Percentiles rank a stretch among this genome's conserved stretches.
Conservation (phyloP, 30 jellyfish, hydroid and myxozoan species). For the Hydractinia echinata region DNA sequence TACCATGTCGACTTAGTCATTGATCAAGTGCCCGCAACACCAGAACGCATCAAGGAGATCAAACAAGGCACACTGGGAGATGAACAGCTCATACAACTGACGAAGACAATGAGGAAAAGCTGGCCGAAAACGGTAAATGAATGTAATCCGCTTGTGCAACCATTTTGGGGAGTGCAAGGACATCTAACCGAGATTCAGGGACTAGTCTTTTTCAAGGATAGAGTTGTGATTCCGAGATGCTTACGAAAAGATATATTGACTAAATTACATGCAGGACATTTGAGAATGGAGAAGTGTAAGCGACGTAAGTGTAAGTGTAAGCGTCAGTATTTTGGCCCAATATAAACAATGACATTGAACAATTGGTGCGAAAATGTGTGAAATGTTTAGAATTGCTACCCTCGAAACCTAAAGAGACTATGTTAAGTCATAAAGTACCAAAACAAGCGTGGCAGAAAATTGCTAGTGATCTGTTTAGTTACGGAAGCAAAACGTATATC, state of each 20-base stretch:
- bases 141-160: neutral
- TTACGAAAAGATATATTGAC: no score
- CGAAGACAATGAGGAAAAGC: neutral
- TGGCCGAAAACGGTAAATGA: neutral
- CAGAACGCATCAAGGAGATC: no score
- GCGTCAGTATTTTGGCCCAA: neutral
- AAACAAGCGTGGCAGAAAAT: constrained; percentile 2
- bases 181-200: no score
- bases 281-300: no score
- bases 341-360: neutral
- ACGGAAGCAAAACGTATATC: neutral
- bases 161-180: no score
- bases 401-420: neutral
- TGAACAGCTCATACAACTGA: neutral
- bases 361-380: neutral
- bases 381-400: neutral
- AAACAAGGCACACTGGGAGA: no score
- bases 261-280: neutral
- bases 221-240: no score
- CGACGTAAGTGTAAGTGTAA: no score
- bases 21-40: no score
- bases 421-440: neutral
- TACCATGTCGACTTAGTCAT: neutral
- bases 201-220: no score
- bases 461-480: neutral